phyloP scores from a whole-genome alignment of 2,797 vertebrate species.

The Neoniphon sammara region DNA sequence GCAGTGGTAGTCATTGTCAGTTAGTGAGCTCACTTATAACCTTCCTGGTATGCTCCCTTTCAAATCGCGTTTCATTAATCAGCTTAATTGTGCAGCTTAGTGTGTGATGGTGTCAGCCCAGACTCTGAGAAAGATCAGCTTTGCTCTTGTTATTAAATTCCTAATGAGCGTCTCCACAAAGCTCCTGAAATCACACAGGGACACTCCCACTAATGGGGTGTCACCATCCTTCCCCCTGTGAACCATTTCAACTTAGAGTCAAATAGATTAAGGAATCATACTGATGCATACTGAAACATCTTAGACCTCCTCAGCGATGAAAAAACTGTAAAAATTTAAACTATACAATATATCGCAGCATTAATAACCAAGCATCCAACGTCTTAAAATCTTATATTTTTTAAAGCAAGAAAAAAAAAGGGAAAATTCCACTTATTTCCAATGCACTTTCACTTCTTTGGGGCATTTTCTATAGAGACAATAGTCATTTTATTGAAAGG shows the following conservation, averaged over 20 bases:
- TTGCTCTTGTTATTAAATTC: conserved; percentile 41
- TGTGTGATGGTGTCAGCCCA: conserved; percentile 21
- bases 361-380: too few species aligned
- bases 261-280: neutral
- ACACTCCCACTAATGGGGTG: conserved; percentile 1
- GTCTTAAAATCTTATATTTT: too few species aligned
- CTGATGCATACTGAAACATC: neutral
- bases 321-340: neutral
- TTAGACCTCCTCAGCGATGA: neutral
- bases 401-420: too few species aligned
- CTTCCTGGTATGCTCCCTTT: conserved; percentile 4
- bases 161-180: conserved; percentile 39
- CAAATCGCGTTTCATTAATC: conserved; percentile 38
- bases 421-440: too few species aligned
- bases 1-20: neutral
- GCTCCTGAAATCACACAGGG: conserved; percentile 35
- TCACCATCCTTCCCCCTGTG: neutral
- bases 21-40: conserved; percentile 1
- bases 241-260: too few species aligned
- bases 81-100: conserved; percentile 32
- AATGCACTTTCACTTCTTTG: too few species aligned
- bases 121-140: conserved; percentile 23
- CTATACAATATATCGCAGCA: too few species aligned
- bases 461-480: too few species aligned
- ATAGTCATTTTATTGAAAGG: too few species aligned